phyloP scores from a whole-genome alignment of 1,140 invertebrate genomes.

The Idris sp. region DNA sequence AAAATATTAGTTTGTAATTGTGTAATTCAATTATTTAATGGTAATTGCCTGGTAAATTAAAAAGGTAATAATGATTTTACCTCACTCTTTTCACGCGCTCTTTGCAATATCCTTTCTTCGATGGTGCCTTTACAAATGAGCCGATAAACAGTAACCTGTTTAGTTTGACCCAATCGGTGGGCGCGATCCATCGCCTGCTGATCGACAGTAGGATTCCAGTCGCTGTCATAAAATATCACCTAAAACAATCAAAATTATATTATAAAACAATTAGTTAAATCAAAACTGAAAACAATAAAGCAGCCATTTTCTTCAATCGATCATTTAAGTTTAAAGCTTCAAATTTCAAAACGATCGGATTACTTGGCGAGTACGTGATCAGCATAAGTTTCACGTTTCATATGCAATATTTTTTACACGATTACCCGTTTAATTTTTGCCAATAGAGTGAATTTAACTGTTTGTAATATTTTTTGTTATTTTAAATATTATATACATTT shows the following conservation, averaged over 20 bases:
- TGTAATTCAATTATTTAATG: no score
- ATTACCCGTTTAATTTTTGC: not conserved
- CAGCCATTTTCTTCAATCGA: slow-evolving; percentile 18
- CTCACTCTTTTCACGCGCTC: slow-evolving; percentile 94
- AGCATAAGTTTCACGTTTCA: slow-evolving; percentile 21
- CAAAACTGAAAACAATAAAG: slow-evolving; percentile 5
- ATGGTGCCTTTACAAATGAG: slow-evolving; percentile 95
- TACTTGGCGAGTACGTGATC: slow-evolving; percentile 16
- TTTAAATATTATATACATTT: no score
- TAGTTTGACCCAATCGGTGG: slow-evolving; percentile 91
- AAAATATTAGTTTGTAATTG: no score
- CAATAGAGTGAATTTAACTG: no score
- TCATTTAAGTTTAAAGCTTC: slow-evolving; percentile 20
- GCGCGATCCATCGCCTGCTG: slow-evolving; percentile 96
- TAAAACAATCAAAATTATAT: slow-evolving; percentile 72
- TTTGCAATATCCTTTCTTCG: slow-evolving; percentile 92
- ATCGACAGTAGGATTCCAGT: slow-evolving; percentile 99
- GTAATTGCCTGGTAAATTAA: no score
- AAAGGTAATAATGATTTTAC: slow-evolving; percentile 77
- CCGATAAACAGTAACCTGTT: slow-evolving; percentile 94
- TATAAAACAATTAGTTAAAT: no score
- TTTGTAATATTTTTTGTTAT: no score
- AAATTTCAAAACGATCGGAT: slow-evolving; percentile 35
- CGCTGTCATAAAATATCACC: slow-evolving; percentile 99
- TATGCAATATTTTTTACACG: slow-evolving; percentile 4